Base-by-base conservation (phyloP, 2,888 invertebrate genomes). In the Aspidiotus rigidus region DNA sequence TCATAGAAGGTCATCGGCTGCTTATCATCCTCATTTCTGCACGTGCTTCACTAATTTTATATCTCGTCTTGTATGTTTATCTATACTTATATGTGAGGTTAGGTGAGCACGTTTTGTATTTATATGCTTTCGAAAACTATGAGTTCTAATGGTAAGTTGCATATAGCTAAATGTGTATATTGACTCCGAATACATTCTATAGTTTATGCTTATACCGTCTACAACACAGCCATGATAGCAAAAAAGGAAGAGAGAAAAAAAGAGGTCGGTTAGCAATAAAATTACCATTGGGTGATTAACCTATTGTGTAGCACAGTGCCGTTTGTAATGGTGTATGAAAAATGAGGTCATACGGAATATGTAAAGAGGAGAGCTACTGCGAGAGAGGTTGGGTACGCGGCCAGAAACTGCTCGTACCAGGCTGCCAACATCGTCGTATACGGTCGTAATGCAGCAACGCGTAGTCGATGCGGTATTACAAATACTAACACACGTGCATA, bases 271-370 rank as follows among this genome's bases (percentile, higher is more conserved):
- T 64, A 16, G 66, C 59, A 66, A 66, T 59, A 66, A 66, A 66
- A 66, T 66, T 66, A 66, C 66, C 66, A 66, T 66, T 64, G 66
- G 66, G 59, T 66, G 66, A 66, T 66, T 66, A 66, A 66, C 59
- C 66, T 66, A 66, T 66, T 66, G 59, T 66, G 39, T 56, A 39
- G 59, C 59, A 59, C 59, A 66, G 66, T 59, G 57, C 44, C 59
- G 28, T 39, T 39, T 28, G 44, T 59, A 66, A 66, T 66, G 57
- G 66, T 41, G 66, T 57, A 59, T 28, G 59, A 49, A 42, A 59
- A 66, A 66, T 66, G 60, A 66, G 57, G 57, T 66, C 66, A 66
- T 57, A 44, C 57, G 49, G 42, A 49, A 42, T 28, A 28, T 28
- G 28, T 28, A 28, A 28, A 28, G 28, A 28, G 54, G 55, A 64